A percentile compares a stretch with the other conserved stretches of the same genome.
Evolutionary conservation across 1,140 invertebrate genomes (phyloP).

Genomic region (Wasmannia auropunctata): DNA sequence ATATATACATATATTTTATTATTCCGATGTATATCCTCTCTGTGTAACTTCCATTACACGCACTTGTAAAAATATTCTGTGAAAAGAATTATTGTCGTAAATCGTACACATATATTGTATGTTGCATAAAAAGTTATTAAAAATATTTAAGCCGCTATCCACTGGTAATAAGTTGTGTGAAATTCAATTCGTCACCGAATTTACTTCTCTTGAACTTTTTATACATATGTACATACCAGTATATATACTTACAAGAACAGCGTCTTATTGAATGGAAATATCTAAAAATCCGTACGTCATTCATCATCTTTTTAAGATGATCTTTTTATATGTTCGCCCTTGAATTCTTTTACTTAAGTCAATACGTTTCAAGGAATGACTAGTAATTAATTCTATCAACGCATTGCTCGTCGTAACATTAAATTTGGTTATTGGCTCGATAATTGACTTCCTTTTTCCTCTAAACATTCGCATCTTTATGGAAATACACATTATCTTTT

Average conservation of each 20-base stretch:
- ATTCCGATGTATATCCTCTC: slow-evolving; percentile 62
- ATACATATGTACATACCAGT: slow-evolving; percentile 29
- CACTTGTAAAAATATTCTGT: slow-evolving; percentile 51
- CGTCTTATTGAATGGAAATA: background rate
- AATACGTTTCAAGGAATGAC: background rate
- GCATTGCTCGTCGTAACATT: background rate
- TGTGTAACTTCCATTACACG: slow-evolving; percentile 57
- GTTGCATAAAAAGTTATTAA: slow-evolving; percentile 66
- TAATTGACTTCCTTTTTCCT: background rate
- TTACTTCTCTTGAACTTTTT: slow-evolving; percentile 24
- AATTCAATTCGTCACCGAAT: slow-evolving; percentile 39
- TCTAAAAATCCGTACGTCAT: background rate
- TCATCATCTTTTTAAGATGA: background rate
- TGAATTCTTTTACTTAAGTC: slow-evolving; percentile 1
- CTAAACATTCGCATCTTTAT: background rate
- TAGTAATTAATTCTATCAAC: background rate
- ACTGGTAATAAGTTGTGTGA: slow-evolving; percentile 14
- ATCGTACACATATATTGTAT: slow-evolving; percentile 59
- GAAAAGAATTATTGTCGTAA: slow-evolving; percentile 41
- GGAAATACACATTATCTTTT: background rate
- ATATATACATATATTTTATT: slow-evolving; percentile 76
- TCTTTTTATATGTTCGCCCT: background rate
- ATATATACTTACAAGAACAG: background rate
- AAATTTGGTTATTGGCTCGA: background rate
- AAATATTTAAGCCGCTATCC: slow-evolving; percentile 60